Evolutionary conservation across 2,797 vertebrate species (phyloP).

Genomic region (Syngnathus rostellatus): DNA sequence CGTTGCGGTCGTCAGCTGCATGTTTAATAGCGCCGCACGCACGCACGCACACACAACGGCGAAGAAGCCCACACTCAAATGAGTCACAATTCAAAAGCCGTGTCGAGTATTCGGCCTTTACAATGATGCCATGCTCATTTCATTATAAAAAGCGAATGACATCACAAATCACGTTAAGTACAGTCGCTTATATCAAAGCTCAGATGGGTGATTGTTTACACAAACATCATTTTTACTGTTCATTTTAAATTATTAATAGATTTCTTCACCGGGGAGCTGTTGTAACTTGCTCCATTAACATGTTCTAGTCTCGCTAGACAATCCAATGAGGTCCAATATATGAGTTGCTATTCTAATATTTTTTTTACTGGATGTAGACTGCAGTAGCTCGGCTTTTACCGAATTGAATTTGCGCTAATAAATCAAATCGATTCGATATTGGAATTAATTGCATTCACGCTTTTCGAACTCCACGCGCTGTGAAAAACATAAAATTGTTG

Average conservation of each 20-base stretch:
- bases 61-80: constrained; percentile 1
- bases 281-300: not conserved
- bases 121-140: constrained; percentile 19
- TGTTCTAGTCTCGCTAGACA: not conserved
- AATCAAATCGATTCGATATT: not conserved
- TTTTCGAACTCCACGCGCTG: too few relatives aligned
- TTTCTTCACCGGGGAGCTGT: not conserved
- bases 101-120: not conserved
- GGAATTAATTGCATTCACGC: not conserved
- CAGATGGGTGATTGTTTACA: not conserved
- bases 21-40: constrained; percentile 49
- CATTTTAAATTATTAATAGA: not conserved
- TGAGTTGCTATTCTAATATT: not conserved
- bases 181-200: not conserved
- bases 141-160: not conserved
- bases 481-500: not conserved
- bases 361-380: not conserved
- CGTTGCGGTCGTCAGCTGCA: constrained; percentile 56
- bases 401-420: not conserved
- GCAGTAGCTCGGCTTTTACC: not conserved
- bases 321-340: not conserved
- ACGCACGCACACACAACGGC: not conserved
- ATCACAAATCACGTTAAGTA: not conserved
- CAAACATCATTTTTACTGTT: not conserved
- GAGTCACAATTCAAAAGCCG: not conserved